These are phyloP conservation scores for Stomatorhinus walkeri DNA, from an alignment of 2,797 vertebrate species.

Conservation along the genomic window DNA sequence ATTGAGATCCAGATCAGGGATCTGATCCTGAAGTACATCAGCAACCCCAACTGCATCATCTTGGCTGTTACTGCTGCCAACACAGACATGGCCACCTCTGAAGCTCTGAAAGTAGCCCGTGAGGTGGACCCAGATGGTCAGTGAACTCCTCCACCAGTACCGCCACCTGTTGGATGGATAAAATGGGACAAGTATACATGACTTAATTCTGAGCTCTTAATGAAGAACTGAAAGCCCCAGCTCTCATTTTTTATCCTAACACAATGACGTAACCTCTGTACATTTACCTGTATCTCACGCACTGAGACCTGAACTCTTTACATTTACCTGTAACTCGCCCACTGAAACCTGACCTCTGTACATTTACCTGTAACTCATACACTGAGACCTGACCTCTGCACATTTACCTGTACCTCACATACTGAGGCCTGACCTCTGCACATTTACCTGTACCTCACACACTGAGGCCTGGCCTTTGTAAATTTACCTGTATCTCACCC, in stretches of 20 bases:
- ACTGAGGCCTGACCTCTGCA: neutral
- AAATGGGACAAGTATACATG: neutral
- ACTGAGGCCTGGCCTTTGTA: neutral
- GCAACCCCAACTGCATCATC: slow-evolving; percentile 97
- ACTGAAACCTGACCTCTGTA: neutral
- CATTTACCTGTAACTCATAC: too few relatives aligned
- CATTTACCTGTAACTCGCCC: neutral
- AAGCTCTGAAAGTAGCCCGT: slow-evolving; percentile 92
- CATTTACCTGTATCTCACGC: too few relatives aligned
- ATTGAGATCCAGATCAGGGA: slow-evolving; percentile 95
- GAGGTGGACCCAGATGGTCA: slow-evolving; percentile 94
- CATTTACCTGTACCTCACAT: neutral
- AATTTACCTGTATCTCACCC: neutral
- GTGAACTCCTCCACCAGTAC: slow-evolving; percentile 9
- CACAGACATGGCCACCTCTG: slow-evolving; percentile 98
- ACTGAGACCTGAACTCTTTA: neutral
- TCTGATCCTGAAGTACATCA: slow-evolving; percentile 91
- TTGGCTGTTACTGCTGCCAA: slow-evolving; percentile 94
- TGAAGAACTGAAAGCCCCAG: neutral
- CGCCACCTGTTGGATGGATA: neutral
- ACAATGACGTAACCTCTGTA: neutral
- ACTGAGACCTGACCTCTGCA: neutral
- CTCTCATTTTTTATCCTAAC: neutral
- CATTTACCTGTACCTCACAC: neutral
- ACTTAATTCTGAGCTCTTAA: neutral